Conservation (phyloP, 2,888 invertebrate genomes). For the Coelopa pilipes region DNA sequence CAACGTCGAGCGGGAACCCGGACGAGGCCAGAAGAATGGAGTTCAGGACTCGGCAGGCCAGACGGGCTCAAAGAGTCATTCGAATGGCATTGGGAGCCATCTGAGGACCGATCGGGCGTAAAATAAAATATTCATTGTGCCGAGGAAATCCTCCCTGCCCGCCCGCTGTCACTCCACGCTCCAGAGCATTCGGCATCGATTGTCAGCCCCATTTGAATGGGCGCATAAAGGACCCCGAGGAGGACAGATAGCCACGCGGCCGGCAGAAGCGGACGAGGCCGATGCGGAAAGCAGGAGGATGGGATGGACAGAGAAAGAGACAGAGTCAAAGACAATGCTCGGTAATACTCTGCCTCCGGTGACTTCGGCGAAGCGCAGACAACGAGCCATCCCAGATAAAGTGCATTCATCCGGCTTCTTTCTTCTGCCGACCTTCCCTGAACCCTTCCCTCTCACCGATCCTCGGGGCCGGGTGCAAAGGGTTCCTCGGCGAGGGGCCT, state of each 20-base stretch:
- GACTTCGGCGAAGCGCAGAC: constrained; percentile 35
- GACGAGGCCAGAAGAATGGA: too few species aligned
- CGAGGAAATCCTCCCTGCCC: constrained; percentile 42
- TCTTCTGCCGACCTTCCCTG: background rate
- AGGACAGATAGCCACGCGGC: constrained; percentile 7
- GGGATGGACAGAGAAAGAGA: too few species aligned
- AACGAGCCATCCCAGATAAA: constrained; percentile 52
- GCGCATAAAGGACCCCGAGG: background rate
- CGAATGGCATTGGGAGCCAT: too few species aligned
- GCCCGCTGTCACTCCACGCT: too few species aligned
- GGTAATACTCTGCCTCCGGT: constrained; percentile 39
- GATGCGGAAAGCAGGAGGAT: too few species aligned
- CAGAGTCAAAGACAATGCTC: constrained; percentile 49
- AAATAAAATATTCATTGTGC: background rate
- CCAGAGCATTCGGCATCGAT: constrained; percentile 45
- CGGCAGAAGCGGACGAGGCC: background rate
- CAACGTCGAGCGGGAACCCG: too few species aligned
- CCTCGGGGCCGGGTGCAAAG: background rate
- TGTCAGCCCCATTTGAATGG: constrained; percentile 9
- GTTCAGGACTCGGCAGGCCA: too few species aligned
- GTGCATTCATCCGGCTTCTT: constrained; percentile 56
- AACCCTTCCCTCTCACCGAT: background rate
- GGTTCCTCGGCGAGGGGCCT: background rate
- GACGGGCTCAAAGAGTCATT: too few species aligned
- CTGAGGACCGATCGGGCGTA: too few species aligned